phyloP scores from a whole-genome alignment of 2,113 vertebrate genomes.

The Pangasianodon gigas region DNA sequence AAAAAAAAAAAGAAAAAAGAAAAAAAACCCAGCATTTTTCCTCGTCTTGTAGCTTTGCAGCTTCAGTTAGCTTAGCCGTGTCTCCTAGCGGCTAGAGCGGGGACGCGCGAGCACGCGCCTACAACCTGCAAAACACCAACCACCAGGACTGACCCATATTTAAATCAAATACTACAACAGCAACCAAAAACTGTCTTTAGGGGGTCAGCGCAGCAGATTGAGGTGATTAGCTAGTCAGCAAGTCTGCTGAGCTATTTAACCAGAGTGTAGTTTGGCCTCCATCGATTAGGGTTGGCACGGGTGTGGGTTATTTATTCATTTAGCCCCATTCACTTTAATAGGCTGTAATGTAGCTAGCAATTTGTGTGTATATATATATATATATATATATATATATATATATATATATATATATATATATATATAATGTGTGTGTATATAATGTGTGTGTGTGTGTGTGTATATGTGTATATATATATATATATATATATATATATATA shows the following conservation, averaged over 20 bases:
- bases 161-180: not conserved
- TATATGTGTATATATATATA: no score
- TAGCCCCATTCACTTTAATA: not conserved
- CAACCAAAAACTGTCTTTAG: not conserved
- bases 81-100: not conserved
- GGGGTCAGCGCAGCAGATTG: not conserved
- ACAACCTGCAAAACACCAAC: not conserved
- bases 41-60: not conserved
- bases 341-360: not conserved
- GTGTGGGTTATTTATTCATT: not conserved
- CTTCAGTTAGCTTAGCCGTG: not conserved
- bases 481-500: no score
- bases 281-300: not conserved
- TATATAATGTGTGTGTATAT: no score
- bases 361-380: no score
- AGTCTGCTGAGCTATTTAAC: not conserved
- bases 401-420: no score
- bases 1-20: no score
- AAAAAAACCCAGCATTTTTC: not conserved
- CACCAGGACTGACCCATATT: not conserved
- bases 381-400: no score
- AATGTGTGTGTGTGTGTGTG: no score
- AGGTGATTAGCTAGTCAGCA: not conserved
- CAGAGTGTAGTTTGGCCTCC: not conserved
- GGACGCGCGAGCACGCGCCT: constrained; percentile 1